Base-by-base conservation (phyloP, 2,888 invertebrate species). In the Orgyia antiqua region DNA sequence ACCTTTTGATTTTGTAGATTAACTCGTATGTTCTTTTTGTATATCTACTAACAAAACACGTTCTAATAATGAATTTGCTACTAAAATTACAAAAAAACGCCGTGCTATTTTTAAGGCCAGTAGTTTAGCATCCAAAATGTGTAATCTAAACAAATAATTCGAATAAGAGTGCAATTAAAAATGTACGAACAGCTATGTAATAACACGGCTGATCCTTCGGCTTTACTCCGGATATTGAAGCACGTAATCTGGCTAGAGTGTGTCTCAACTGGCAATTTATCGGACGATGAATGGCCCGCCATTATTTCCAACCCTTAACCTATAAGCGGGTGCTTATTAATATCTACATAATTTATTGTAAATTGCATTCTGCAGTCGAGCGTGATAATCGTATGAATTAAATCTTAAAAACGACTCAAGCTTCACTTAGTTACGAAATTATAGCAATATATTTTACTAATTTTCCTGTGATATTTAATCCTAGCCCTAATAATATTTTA, bases 291-390 rank as follows among this genome's bases (percentile, higher is more conserved):
- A 80, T 78, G 79, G 79, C 56, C 64, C 56, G 45, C 60, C 78
- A 78, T 86, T 82, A 83, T 41, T 47, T 78, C 68, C 72, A 82
- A 82, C 84, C 83, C 80, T 82, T 82, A 79, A 77, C 79, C 78
- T 76, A 68, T 69, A 23, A 23, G 10, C 23, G 23, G 10, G 68
- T 68, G 72, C 79, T 82, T 84, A 84, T 84, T 86, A 86, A 86
- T 86, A 84, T 80, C 84, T 72, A 69, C 72, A 74, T 84, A 86
- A 86, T 86, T 86, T 86, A 86, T 84, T 86, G 84, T 82, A 86
- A 83, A 84, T 86, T 84, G 80, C 84, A 82, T 82, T 80, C 68
- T 70, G 68, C 67, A 72, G 55, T 60, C 68, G 69, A 68, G 72
- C 72, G 68, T 73, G 71, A 73, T 67, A 71, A 44, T 15, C 30